Base-by-base conservation (phyloP, 2,888 invertebrate species). In the Leucophora obtusa region DNA sequence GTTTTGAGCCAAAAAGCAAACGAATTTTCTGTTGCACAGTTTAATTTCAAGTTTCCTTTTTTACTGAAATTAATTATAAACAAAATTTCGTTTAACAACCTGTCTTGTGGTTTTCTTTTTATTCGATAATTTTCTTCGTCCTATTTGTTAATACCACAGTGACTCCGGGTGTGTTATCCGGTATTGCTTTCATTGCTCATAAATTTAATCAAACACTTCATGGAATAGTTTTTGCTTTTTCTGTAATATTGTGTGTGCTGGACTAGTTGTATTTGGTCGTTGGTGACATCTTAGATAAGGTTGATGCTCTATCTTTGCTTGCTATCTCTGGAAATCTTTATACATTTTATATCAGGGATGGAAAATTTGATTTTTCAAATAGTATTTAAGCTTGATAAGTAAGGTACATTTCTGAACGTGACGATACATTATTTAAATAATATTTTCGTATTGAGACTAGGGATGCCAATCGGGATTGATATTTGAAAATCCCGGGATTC, bases 191-290 rank as follows among this genome's bases (percentile, higher is more conserved):
- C 65, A 73, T 73, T 73, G 65, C 77, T 62, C 81, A 81, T 81
- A 77, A 81, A 81, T 81, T 77, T 68, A 76, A 77, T 73, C 77
- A 81, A 81, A 81, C 81, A 77, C 77, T 81, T 81, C 73, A 77
- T 77, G 66, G 74, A 73, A 77, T 71, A 77, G 66, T 79, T 70
- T 59, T 73, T 50, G 54, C 35, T 51, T 17, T 35, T 71, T 60
- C 21, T 24, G 24, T 28, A 28, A 65, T 68, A 43, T 63, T 62
- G 21, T 11, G 28, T 63, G 28, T 21, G 47, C 53, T 72, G 38
- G 21, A 17, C 14, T 24, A 24, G n/a, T n/a, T n/a, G n/a, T n/a
- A n/a, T n/a, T n/a, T n/a, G n/a, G 24, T 24, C 28, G 38, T 18
- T 14, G 51, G 38, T 33, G 69, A 24, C n/a, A 17, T 51, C 1